Base-by-base conservation (phyloP, 1,140 invertebrate species). In the Bilobella aurantiaca region DNA sequence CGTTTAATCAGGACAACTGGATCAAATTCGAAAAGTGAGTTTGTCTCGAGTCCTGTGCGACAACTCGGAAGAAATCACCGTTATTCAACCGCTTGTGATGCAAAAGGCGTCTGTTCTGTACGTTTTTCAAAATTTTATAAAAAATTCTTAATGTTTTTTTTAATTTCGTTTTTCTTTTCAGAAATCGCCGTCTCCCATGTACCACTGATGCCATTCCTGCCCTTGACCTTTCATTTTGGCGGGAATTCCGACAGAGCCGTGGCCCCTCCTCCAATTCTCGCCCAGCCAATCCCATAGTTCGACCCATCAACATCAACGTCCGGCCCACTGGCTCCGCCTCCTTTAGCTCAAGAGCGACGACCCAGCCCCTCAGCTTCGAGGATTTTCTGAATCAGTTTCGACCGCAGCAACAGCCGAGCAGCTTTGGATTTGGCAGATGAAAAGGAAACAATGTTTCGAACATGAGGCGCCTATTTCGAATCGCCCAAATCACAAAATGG, bases 1-100 rank as follows among this genome's bases (percentile, higher is more conserved):
- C 56, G 64, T 74, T 73, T 69, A 65, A 18, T 29, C 73, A 79
- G 81, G 74, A 27, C 83, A 84, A 78, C 74, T 84, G 65, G 70
- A 77, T 3, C 78, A 83, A 74, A 79, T 85, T 47, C 74, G 79
- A 32, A 82, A 82, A 70, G 74, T 79, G 2, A 80, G 78, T 64
- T 71, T 84, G 30, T 76, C 82, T 12, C 68, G 81, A 27, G 74
- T 85, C 16, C 66, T 85, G 23, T 85, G 84, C 71, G 82, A 84
- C 75, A 83, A 82, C 68, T 78, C 79, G 2, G 82, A 83, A 67
- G 76, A 80, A 47, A 76, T 83, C 59, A 73, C 75, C 14, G 71
- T 76, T 1, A 80, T 82, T 62, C 82, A 83, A 71, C 82, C 81
- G 30, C 73, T 81, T 25, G 80, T 77, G 3, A 82, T 84, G 67